Conservation (phyloP, 2,113 vertebrate species). For the Meleagris gallopavo region DNA sequence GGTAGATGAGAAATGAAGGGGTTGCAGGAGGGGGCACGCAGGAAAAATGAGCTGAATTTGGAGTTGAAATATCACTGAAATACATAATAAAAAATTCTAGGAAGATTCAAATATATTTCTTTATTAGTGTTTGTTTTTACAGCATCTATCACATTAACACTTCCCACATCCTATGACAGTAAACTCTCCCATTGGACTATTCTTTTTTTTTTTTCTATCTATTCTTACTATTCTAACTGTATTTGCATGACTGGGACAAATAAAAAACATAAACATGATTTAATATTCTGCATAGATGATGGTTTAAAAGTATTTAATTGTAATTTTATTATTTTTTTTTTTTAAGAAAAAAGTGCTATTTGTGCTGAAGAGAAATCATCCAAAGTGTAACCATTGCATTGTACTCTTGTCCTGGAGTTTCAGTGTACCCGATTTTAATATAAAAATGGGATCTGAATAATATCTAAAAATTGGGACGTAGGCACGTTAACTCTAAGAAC, state of each 20-base stretch:
- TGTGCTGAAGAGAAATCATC: neutral
- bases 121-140: neutral
- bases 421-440: neutral
- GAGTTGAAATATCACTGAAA: neutral
- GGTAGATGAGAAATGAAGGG: neutral
- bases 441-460: neutral
- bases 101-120: neutral
- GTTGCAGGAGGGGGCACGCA: neutral
- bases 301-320: neutral
- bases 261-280: neutral
- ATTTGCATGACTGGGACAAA: neutral
- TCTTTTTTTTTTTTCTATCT: neutral
- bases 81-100: neutral
- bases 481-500: too few relatives aligned
- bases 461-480: neutral
- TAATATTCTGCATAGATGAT: neutral
- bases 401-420: neutral
- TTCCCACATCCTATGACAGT: neutral
- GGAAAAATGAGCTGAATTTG: neutral
- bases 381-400: neutral
- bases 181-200: neutral
- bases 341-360: neutral
- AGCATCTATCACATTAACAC: fast-evolving
- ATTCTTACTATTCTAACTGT: neutral
- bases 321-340: neutral